Evolutionary conservation across 1,140 invertebrate genomes (phyloP), one percentile per base, ranked within the genome.

Genomic region (Drosophila tropicalis): DNA sequence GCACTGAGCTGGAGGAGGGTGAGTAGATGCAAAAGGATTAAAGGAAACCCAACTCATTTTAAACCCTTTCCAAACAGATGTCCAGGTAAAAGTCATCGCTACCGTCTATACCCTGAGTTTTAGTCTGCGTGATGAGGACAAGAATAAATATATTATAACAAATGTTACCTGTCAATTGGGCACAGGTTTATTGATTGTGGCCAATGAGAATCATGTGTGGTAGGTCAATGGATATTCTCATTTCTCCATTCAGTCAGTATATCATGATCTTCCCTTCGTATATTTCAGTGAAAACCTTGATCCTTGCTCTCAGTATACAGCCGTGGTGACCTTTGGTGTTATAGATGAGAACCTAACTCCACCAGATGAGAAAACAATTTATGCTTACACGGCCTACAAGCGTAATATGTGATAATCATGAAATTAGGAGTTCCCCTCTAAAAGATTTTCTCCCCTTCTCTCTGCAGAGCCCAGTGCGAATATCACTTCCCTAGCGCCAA

Each of bases 291-390:
- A 90, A 60, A 65, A 56, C n/a, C 64, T 90, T 12, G 75, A 84
- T 36, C 87, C 87, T 0, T 90, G 87, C 56, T 81, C 87, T 5
- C 56, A 60, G 2, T 90, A 90, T 22, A 76, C 72, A 9, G 70
- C 60, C 13, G 51, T 64, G 6, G 56, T 90, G 12, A 71, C 60
- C 0, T 47, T 90, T 6, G 67, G 70, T 12, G 39, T 72, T 12
- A 63, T 41, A 1, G 66, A 57, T n/a, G 34, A 12, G 0, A 67
- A 25, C 1, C 60, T 34, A 4, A 15, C 66, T 0, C 7, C 57
- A 2, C 9, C 36, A 4, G 15, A 72, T 4, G 70, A 79, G 0
- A 71, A 90, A 56, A 62, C 65, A 1, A 58, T 76, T 3, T 15
- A 66, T 12, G 77, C 62, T 17, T 79, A 71, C 9, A 90, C 87